Evolutionary conservation across 2,113 vertebrate species (phyloP), one percentile per base, ranked within the genome.

Genomic region (Megaleporinus macrocephalus): DNA sequence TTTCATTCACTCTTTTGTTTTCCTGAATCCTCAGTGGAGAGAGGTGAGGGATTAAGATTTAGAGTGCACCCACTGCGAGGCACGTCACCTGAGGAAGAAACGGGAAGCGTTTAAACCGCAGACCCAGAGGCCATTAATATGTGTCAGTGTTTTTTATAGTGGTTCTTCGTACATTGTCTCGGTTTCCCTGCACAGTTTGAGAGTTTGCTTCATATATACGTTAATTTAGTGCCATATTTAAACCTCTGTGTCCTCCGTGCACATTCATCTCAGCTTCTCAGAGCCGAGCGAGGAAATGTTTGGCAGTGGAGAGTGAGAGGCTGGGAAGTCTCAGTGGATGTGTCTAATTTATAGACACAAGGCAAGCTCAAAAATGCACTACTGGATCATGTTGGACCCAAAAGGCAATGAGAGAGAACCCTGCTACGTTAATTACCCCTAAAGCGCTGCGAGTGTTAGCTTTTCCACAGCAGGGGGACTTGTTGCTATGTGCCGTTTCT

Each of bases 391-490:
- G 11, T 61, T 47, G n/a, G 51, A 61, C 66, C 27, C 29, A 12
- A 57, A 53, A 44, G n/a, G 14, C 14, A 62, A 51, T 59, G 20
- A 27, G 22, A 59, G n/a, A 70, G 70, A n/a, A n/a, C 47, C 33
- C 18, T 70, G 68, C 78, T 62, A 69, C 81, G 80, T 79, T 86
- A 86, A 73, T 84, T 76, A 49, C 73, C 65, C n/a, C 51, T 26
- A n/a, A 57, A 82, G 68, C 33, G 0, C 66, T 16, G 71, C 76
- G 76, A 16, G 14, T 49, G 79, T 83, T 87, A 36, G 70, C 79
- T 82, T 86, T 87, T 83, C 76, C 81, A 84, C 84, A 83, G 83
- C 80, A 65, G 66, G 36, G 66, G 68, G 51, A 78, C 33, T 70
- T 77, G 73, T 84, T 83, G 78, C 78, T 84, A 53, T 76, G 74